Base-by-base conservation (phyloP, 2,113 vertebrate genomes). In the Salvelinus namaycush region DNA sequence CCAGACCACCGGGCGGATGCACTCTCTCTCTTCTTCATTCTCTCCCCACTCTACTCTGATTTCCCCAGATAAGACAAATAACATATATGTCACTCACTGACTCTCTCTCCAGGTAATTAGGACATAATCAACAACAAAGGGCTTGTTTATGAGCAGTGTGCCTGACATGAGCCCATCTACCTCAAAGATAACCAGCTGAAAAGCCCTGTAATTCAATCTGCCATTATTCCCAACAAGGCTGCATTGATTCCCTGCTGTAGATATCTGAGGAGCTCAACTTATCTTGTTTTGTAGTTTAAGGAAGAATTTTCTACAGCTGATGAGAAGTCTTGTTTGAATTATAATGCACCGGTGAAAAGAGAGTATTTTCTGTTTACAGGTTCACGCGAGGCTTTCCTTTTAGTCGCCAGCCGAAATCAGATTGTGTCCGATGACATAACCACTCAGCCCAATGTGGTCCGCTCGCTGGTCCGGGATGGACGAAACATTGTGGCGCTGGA, bases 331-430 rank as follows among this genome's bases (percentile, higher is more conserved):
- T 57, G 79, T 88, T 88, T 77, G 68, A 69, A 80, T 81, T 76
- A 84, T 62, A 84, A 85, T 67, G 60, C 77, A 77, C 44, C 75
- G 31, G 20, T 82, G 73, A 84, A 14, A 62, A 39, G 49, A 24
- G 59, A 64, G 79, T 86, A 62, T 75, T 85, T 12, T 79, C 71
- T 87, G 78, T 91, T 68, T 84, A 39, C 88, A 99, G 98, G 94
- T 81, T 93, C 92, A 73, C 94, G 92, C 59, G 93, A 93, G 88
- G 88, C 96, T 16, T 89, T 96, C 81, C 89, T 99, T 72, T 84
- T 98, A 20, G 96, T 99, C 85, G 95, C 97, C 80, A 99, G 95
- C 89, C 94, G 94, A 74, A 96, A 94, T 87, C 95, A 97, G 82
- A 97, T 99, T 0, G 84, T 98, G 60, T 94, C 93, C 69, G 95